phyloP scores from a whole-genome alignment of 1,140 invertebrate species.

The Rhagoletis zephyria region DNA sequence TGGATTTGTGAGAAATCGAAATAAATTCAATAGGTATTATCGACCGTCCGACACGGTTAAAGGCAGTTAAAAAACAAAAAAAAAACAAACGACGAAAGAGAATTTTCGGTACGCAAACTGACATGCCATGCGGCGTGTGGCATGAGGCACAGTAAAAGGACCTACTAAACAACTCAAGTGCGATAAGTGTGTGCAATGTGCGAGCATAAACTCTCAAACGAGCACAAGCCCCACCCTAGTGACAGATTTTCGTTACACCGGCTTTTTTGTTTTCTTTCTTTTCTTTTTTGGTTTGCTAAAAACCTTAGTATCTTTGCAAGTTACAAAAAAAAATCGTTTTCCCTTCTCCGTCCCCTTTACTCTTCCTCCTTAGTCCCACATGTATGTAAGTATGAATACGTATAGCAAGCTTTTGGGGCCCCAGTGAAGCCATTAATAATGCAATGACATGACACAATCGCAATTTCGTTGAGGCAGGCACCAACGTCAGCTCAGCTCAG shows the following conservation, averaged over 20 bases:
- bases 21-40: constrained; percentile 43
- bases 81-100: too few species aligned
- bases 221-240: neutral
- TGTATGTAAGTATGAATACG: neutral
- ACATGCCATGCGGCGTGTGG: too few species aligned
- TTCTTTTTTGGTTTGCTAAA: neutral
- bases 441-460: constrained; percentile 45
- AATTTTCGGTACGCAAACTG: too few species aligned
- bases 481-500: neutral
- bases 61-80: neutral
- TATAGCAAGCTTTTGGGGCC: neutral
- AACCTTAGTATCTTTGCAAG: constrained; percentile 26
- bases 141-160: neutral
- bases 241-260: neutral
- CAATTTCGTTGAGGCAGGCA: constrained; percentile 27
- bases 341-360: neutral
- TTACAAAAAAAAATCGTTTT: neutral
- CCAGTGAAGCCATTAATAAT: constrained; percentile 34
- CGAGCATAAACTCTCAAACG: neutral
- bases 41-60: neutral
- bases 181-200: neutral
- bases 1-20: constrained; percentile 41
- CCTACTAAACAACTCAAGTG: neutral
- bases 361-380: neutral
- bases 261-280: neutral